Conservation (phyloP, 2,113 vertebrate species). For the Azemiops feae region DNA sequence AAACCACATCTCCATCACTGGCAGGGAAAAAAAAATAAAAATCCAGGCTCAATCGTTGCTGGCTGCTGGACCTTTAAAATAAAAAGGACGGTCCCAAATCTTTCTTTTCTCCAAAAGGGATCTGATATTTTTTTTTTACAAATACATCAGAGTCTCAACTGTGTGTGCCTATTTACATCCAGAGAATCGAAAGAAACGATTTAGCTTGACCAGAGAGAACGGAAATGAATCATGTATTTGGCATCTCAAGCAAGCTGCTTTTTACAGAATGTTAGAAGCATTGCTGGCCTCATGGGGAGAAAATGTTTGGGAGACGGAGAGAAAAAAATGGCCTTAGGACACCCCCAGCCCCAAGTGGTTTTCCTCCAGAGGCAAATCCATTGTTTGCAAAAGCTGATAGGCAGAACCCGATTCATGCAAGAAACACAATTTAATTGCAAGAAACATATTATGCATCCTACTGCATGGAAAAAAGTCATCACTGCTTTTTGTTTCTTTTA, state of each 20-base stretch:
- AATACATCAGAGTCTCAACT: background rate
- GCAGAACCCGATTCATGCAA: background rate
- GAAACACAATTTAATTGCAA: background rate
- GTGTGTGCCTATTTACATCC: background rate
- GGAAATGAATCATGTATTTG: conserved; percentile 61
- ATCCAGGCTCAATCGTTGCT: background rate
- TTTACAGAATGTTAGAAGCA: conserved; percentile 53
- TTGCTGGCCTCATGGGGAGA: background rate
- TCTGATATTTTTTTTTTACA: background rate
- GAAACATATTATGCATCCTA: background rate
- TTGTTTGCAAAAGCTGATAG: background rate
- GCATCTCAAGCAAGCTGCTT: conserved; percentile 52
- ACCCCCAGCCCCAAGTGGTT: background rate
- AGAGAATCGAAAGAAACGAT: conserved; percentile 60
- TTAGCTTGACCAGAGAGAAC: conserved; percentile 38
- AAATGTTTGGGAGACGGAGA: background rate
- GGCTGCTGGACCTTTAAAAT: background rate
- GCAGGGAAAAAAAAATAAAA: background rate
- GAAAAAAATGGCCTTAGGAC: background rate
- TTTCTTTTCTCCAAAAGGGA: background rate
- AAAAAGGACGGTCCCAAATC: background rate
- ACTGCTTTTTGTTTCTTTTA: background rate
- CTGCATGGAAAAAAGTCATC: background rate
- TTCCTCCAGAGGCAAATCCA: too few species aligned
- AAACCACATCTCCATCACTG: background rate